Percentiles rank a stretch among this genome's conserved stretches.
phyloP scores from a whole-genome alignment of 2,888 invertebrate species.

The Lamellibrachia satsuma region DNA sequence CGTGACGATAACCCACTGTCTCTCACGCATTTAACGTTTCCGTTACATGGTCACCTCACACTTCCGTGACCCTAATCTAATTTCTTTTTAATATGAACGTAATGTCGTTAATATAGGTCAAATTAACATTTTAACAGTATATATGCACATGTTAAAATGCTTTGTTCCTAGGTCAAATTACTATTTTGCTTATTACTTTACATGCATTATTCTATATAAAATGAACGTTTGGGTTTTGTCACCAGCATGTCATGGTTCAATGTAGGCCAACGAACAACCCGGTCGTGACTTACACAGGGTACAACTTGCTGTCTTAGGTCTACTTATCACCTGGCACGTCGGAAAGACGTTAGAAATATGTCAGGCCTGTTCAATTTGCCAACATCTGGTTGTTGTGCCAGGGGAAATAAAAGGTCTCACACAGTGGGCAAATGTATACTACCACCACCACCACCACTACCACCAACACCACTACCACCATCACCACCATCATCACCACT shows the following conservation, averaged over 20 bases:
- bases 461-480: no score
- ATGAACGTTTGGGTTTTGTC: not conserved
- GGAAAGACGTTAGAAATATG: not conserved
- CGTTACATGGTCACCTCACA: no score
- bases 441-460: no score
- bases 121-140: no score
- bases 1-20: no score
- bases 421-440: not conserved
- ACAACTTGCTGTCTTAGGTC: not conserved
- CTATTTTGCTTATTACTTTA: no score
- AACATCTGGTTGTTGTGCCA: not conserved
- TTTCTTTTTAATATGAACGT: not conserved
- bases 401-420: not conserved
- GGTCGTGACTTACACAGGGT: not conserved
- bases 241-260: not conserved
- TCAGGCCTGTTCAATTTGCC: no score
- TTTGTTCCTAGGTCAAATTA: no score
- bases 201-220: not conserved
- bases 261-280: not conserved
- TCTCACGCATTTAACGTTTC: no score
- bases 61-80: not conserved
- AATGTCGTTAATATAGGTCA: not conserved
- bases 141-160: no score
- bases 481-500: no score
- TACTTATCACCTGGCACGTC: not conserved